Percentiles rank a stretch among this genome's conserved stretches.
Conservation (phyloP, 2,113 vertebrate genomes). For the Planiliza haematocheilus region DNA sequence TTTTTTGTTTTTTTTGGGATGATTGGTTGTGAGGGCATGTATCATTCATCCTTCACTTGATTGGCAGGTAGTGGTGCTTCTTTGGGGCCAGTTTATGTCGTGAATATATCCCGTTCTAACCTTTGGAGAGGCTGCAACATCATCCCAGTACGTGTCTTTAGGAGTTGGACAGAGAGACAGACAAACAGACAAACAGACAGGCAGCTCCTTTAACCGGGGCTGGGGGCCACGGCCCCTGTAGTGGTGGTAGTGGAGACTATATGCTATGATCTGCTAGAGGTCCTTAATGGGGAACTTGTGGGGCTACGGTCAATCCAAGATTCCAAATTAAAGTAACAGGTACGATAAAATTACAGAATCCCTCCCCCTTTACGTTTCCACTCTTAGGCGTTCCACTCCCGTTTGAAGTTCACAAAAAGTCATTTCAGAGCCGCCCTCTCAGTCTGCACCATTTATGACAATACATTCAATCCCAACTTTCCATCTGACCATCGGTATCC, state of each 20-base stretch:
- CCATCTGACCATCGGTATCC: slow-evolving; percentile 34
- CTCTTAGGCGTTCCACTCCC: slow-evolving; percentile 39
- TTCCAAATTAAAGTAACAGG: slow-evolving; percentile 65
- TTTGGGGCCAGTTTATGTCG: slow-evolving; percentile 56
- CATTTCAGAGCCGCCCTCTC: slow-evolving; percentile 31
- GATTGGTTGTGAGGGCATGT: slow-evolving; percentile 60
- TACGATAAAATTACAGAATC: slow-evolving; percentile 66
- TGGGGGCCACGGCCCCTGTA: slow-evolving; percentile 27
- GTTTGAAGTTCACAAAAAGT: slow-evolving; percentile 55
- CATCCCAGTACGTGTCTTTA: slow-evolving; percentile 60
- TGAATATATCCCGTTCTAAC: slow-evolving; percentile 56
- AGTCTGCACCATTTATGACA: slow-evolving; percentile 58
- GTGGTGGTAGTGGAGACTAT: slow-evolving; percentile 63
- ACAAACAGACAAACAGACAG: slow-evolving; percentile 65
- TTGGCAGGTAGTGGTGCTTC: slow-evolving; percentile 68
- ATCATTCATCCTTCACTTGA: slow-evolving; percentile 73
- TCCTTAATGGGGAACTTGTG: slow-evolving; percentile 66
- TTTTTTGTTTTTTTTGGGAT: too few species aligned
- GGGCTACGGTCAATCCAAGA: slow-evolving; percentile 66
- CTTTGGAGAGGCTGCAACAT: slow-evolving; percentile 48
- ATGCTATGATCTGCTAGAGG: slow-evolving; percentile 75
- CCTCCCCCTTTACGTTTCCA: slow-evolving; percentile 46
- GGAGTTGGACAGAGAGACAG: slow-evolving; percentile 64
- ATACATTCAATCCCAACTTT: slow-evolving; percentile 69
- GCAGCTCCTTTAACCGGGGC: slow-evolving; percentile 61